Evolutionary conservation across 2,888 invertebrate species (phyloP), one percentile per base, ranked within the genome.

Genomic region (Germaria angustata): DNA sequence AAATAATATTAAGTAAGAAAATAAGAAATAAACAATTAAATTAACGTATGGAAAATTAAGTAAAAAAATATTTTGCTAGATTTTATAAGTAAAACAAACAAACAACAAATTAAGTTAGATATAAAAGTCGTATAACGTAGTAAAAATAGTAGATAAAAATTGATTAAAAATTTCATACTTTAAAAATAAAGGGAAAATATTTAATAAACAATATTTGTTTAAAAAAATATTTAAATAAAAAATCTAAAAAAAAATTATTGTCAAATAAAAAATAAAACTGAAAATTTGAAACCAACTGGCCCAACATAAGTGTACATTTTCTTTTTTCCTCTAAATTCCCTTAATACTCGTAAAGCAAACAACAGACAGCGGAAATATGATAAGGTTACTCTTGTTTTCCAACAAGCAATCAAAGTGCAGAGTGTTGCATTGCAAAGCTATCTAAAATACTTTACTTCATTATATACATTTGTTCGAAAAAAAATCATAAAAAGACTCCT

Each of bases 171-270:
- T 76, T 79, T 76, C 75, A 69, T 61, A 80, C 80, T 53, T 61
- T 68, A 34, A 78, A 77, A 61, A 61, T 22, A 36, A 39, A 63
- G 6, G 49, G 39, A 36, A 65, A 65, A 75, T 39, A 76, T 63
- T 34, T 68, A 59, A 68, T 63, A 73, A 82, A 75, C 75, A 75
- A 82, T 71, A 82, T 77, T 81, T 81, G 81, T 81, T 81, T 81
- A 3, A 71, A 65, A 41, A 72, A 75, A 46, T 28, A 66, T 53
- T 69, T 17, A 41, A 61, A 65, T 17, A 46, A 59, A 22, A 65
- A 69, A 28, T 28, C 4, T 5, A 5, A 28, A 65, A 41, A 44
- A 34, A 36, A 46, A 39, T 4, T 59, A 57, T 20, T 76, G 57
- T 68, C 66, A 51, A 61, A 68, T 22, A 46, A 63, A 63, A 73